Base-by-base conservation (phyloP, 2,113 vertebrate genomes). In the Alexandromys fortis region DNA sequence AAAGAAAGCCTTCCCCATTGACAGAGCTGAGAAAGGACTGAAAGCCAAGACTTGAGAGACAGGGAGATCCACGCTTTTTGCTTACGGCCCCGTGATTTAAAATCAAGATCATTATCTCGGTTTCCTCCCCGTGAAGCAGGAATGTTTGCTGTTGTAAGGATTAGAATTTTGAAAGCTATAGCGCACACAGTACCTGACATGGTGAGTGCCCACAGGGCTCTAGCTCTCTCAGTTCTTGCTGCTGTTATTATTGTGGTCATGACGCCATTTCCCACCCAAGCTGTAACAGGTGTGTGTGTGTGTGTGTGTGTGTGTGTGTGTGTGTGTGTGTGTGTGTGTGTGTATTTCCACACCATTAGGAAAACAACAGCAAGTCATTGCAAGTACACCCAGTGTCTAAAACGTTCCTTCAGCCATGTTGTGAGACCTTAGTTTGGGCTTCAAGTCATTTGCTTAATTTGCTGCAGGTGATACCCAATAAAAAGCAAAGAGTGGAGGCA, bases 111-210 rank as follows among this genome's bases (percentile, higher is more conserved):
- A 45, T 12, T 81, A 42, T 85, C 38, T 52, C 22, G 4, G 52
- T 76, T 85, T 95, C 87, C 72, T 97, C n/a, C 28, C 79, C 88
- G 28, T 73, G 82, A 77, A 30, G n/a, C 73, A 72, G 58, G 38
- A 92, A 70, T 73, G 35, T 30, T 45, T 65, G 28, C 7, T 70
- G 11, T 70, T 75, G 3, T 79, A 70, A 75, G 47, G 75, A 83
- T 85, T 72, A 49, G 81, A 92, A 26, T 13, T 85, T 35, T 47
- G 12, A 91, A 89, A 21, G 45, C 35, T 78, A 17, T 3, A 9
- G 42, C 77, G 77, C 88, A 19, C 68, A 16, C 4, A 28, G 72
- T 55, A 33, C 47, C 26, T 92, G 47, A 33, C 79, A 90, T 35
- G 17, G 55, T 75, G n/a, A 91, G 61, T 61, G 28, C 16, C 86